phyloP scores from a whole-genome alignment of 2,113 vertebrate genomes.

The Gnathonemus echidnorhynchus region DNA sequence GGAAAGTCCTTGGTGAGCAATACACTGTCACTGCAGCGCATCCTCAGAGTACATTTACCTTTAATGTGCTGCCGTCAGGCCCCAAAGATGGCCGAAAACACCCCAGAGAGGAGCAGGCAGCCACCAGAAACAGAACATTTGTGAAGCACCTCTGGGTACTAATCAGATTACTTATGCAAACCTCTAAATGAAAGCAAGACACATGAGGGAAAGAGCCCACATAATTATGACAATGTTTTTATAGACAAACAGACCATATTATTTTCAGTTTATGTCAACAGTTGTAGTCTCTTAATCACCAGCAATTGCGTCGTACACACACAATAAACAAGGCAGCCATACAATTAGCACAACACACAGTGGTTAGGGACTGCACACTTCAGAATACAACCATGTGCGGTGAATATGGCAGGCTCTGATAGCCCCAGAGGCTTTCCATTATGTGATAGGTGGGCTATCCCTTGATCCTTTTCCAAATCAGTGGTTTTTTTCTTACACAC shows the following conservation, averaged over 20 bases:
- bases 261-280: conserved; percentile 30
- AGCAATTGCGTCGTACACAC: conserved; percentile 27
- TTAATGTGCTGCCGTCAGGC: not conserved
- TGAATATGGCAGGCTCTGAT: conserved; percentile 32
- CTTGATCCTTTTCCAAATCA: conserved; percentile 38
- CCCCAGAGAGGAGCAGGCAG: not conserved
- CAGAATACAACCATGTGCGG: conserved; percentile 27
- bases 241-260: conserved; percentile 18
- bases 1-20: not conserved
- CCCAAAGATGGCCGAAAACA: not conserved
- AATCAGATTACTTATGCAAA: conserved; percentile 26
- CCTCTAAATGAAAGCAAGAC: conserved; percentile 28
- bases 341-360: conserved; percentile 33
- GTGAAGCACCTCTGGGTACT: conserved; percentile 17
- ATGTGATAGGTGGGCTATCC: conserved; percentile 36
- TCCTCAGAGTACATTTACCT: not conserved
- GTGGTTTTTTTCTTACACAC: conserved; percentile 22
- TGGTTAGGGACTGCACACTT: conserved; percentile 33
- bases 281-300: conserved; percentile 21
- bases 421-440: conserved; percentile 32
- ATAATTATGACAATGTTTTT: conserved; percentile 29
- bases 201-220: conserved; percentile 12
- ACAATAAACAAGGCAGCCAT: conserved; percentile 38
- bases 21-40: not conserved
- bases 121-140: not conserved